A percentile compares a stretch with the other conserved stretches of the same genome.
phyloP scores from a whole-genome alignment of 2,888 invertebrate genomes.

The Eurois occulta region DNA sequence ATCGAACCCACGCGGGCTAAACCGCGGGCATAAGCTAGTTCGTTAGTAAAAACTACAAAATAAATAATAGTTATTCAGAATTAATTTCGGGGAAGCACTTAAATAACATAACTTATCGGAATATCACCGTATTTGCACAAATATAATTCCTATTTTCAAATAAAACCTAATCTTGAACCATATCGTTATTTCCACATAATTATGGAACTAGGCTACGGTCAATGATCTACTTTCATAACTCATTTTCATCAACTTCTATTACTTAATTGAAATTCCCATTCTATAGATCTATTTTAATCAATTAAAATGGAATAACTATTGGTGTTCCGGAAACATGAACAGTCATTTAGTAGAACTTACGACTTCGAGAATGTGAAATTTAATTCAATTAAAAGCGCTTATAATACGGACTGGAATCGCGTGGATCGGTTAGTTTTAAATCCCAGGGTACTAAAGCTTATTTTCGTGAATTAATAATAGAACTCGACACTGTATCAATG shows the following conservation, averaged over 20 bases:
- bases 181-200: constrained; percentile 43
- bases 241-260: constrained; percentile 57
- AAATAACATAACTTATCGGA: neutral
- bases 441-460: constrained; percentile 46
- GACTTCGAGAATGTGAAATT: constrained; percentile 55
- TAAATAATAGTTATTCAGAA: no score
- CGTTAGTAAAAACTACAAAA: neutral
- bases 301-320: constrained; percentile 60
- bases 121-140: neutral
- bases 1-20: no score
- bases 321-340: constrained; percentile 32
- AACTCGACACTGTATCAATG: constrained; percentile 16
- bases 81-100: neutral
- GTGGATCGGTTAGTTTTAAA: constrained; percentile 44
- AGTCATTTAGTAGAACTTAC: constrained; percentile 51
- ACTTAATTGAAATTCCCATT: constrained; percentile 59
- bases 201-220: constrained; percentile 62
- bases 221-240: constrained; percentile 58
- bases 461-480: constrained; percentile 25
- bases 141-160: neutral
- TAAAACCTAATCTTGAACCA: constrained; percentile 31
- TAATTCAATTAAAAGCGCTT: constrained; percentile 56
- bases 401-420: constrained; percentile 35
- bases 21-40: no score
- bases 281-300: constrained; percentile 55